A percentile compares a stretch with the other conserved stretches of the same genome.
These are phyloP conservation scores for Ochlodes sylvanus DNA, from an alignment of 2,888 invertebrate genomes.

Conservation along the genomic window DNA sequence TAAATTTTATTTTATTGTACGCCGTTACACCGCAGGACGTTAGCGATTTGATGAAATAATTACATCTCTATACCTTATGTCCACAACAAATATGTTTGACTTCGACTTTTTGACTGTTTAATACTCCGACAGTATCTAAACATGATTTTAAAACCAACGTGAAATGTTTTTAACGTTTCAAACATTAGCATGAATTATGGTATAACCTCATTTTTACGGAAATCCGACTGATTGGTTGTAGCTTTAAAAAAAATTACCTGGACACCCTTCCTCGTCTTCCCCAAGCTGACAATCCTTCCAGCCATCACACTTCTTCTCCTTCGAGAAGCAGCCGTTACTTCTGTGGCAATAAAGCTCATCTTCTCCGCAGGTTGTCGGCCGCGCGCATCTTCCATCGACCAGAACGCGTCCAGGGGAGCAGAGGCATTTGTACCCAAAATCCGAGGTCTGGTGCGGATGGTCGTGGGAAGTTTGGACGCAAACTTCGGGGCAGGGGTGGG, in stretches of 20 bases:
- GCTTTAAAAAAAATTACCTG: slow-evolving; percentile 46
- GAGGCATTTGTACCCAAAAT: slow-evolving; percentile 68
- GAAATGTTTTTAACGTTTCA: too few relatives aligned
- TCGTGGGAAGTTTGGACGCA: slow-evolving; percentile 83
- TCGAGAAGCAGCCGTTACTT: slow-evolving; percentile 74
- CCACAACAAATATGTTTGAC: too few relatives aligned
- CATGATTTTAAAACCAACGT: too few relatives aligned
- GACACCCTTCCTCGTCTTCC: slow-evolving; percentile 85
- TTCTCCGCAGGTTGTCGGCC: slow-evolving; percentile 77
- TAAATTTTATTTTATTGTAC: too few relatives aligned
- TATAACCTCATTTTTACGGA: too few relatives aligned
- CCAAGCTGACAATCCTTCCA: slow-evolving; percentile 78
- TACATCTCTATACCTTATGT: too few relatives aligned
- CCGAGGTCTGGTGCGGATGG: slow-evolving; percentile 40
- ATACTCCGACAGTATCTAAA: too few relatives aligned
- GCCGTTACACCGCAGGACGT: too few relatives aligned
- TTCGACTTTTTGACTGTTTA: too few relatives aligned
- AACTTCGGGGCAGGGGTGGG: slow-evolving; percentile 90
- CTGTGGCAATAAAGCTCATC: slow-evolving; percentile 73
- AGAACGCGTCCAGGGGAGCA: slow-evolving; percentile 89
- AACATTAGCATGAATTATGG: too few relatives aligned
- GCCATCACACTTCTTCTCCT: slow-evolving; percentile 76
- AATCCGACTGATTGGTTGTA: too few relatives aligned
- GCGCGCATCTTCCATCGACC: slow-evolving; percentile 82
- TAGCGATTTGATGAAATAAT: too few relatives aligned